phyloP scores from a whole-genome alignment of 2,888 invertebrate genomes.

The Drosophila robusta region DNA sequence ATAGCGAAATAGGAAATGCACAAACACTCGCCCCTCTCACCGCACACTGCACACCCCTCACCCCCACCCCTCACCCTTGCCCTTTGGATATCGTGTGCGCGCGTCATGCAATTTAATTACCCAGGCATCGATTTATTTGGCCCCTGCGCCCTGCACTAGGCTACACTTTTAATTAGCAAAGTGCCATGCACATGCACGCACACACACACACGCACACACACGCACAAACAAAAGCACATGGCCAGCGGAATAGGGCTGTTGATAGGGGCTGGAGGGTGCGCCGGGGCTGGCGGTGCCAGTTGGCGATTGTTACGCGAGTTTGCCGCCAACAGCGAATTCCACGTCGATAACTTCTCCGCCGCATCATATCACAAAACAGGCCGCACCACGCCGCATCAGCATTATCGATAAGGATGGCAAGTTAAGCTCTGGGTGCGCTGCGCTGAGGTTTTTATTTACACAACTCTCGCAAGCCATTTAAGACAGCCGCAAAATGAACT shows the following conservation, averaged over 20 bases:
- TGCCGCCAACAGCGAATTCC: conserved; percentile 20
- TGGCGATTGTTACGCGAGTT: conserved; percentile 69
- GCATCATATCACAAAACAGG: conserved; percentile 24
- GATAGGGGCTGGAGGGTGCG: neutral
- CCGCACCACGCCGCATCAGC: conserved; percentile 11
- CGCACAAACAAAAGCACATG: neutral
- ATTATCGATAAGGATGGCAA: conserved; percentile 39
- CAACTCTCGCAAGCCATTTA: conserved; percentile 66
- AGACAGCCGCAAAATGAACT: conserved; percentile 73
- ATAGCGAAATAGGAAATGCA: conserved; percentile 62
- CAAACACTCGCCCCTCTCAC: neutral
- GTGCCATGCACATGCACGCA: conserved; percentile 74
- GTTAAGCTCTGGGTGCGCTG: conserved; percentile 22
- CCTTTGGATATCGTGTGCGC: conserved; percentile 48
- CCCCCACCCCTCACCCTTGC: neutral
- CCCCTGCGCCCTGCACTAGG: conserved; percentile 61
- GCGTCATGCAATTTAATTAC: conserved; percentile 79
- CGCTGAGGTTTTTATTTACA: conserved; percentile 70
- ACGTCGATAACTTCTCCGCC: conserved; percentile 49
- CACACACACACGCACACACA: conserved; percentile 18
- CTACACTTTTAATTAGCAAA: conserved; percentile 78
- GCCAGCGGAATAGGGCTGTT: too few relatives aligned
- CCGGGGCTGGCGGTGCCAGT: conserved; percentile 60
- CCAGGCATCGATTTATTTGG: conserved; percentile 77
- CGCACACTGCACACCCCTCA: too few relatives aligned